phyloP scores from a whole-genome alignment of 23 tunicate species.

The Halocynthia aurantium region DNA sequence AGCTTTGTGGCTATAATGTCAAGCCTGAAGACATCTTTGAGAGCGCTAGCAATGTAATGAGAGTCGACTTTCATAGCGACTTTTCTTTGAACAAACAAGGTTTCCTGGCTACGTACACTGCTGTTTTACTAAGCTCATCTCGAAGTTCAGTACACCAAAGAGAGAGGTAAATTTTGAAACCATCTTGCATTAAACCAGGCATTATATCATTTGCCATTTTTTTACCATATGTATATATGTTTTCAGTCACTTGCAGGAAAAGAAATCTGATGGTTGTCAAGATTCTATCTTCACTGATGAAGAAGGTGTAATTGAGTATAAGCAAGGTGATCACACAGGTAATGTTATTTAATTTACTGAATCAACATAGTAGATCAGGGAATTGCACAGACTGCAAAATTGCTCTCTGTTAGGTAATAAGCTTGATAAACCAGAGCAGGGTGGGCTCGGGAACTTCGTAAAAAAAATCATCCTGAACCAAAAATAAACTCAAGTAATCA shows the following conservation, averaged over 20 bases:
- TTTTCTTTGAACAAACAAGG: neutral
- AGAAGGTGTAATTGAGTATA: neutral
- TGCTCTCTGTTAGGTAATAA: no score
- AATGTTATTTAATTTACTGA: no score
- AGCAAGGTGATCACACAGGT: no score
- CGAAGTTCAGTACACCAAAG: neutral
- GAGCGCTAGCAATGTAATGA: neutral
- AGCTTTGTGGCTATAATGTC: neutral
- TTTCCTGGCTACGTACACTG: neutral
- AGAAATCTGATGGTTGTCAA: neutral
- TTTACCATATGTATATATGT: neutral
- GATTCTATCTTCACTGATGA: slow-evolving; percentile 3
- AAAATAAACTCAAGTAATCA: no score
- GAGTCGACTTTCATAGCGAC: neutral
- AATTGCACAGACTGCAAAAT: no score
- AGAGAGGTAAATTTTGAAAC: no score
- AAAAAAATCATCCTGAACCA: no score
- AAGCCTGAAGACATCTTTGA: neutral
- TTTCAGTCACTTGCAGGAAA: neutral
- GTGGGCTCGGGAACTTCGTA: no score
- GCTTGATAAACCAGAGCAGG: no score
- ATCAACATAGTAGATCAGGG: no score
- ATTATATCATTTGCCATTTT: no score
- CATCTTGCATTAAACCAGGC: no score
- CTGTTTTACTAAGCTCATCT: neutral